Evolutionary conservation across 2,888 invertebrate genomes (phyloP), one percentile per base, ranked within the genome.

Genomic region (Cataglyphis livida): DNA sequence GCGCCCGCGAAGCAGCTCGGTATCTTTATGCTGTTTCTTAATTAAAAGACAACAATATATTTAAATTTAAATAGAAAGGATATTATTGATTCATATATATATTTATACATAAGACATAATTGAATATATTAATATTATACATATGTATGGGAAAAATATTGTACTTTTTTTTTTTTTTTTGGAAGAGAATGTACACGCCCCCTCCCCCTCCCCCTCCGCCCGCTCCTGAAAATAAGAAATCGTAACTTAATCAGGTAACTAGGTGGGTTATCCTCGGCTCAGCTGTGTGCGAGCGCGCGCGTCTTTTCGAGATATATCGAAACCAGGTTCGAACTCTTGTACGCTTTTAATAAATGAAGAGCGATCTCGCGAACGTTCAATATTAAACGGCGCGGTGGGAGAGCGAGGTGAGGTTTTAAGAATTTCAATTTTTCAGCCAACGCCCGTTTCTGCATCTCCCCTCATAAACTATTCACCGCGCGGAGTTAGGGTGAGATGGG

Each of bases 351-450:
- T 87, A 89, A 89, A 88, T 87, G 66, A 81, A 82, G 32, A 48
- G 90, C 91, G 91, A 92, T 93, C 92, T 92, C 92, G 93, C 92
- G 92, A 88, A 81, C 88, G 84, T 48, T 88, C 83, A 84, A 89
- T 93, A 93, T 93, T 92, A 90, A 90, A 92, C 41, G 87, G 82
- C 90, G 88, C 90, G 75, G 90, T 88, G 91, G 92, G 90, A 90
- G 91, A 92, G 76, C 12, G 66, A 54, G 94, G 93, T 93, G 93
- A 25, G 25, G 93, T 94, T 93, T 94, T 92, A 91, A 92, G 91
- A 90, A 92, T 93, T 91, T 94, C 91, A 93, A 94, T 94, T 93
- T 94, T 94, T 94, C 93, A 94, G 84, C 74, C 84, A 84, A 76
- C 83, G 83, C 87, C 87, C 91, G 86, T 90, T 90, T 91, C 91